A percentile compares a stretch with the other conserved stretches of the same genome.
phyloP scores from a whole-genome alignment of 2,113 vertebrate species.

The Gnathonemus longibarbis region DNA sequence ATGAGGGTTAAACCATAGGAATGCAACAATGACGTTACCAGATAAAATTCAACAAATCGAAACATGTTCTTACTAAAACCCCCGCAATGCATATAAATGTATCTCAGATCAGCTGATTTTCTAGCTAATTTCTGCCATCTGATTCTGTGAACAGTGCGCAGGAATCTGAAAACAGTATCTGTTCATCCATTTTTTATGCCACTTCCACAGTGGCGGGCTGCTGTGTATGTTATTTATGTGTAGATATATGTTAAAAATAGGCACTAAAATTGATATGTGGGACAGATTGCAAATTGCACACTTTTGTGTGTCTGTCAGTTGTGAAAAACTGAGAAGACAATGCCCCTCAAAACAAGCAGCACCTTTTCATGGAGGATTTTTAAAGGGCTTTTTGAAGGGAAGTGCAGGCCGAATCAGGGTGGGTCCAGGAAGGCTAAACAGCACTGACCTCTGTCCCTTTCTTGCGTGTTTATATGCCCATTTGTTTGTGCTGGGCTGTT shows the following conservation, averaged over 20 bases:
- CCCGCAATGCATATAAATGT: not conserved
- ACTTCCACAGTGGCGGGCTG: not conserved
- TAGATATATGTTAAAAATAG: slow-evolving; percentile 3
- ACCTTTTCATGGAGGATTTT: not conserved
- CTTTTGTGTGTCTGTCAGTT: slow-evolving; percentile 5
- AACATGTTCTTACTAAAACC: not conserved
- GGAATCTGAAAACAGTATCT: not conserved
- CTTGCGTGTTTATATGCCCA: not conserved
- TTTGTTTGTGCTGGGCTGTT: not conserved
- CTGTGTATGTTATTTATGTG: slow-evolving; percentile 2
- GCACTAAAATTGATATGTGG: not conserved
- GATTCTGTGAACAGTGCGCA: not conserved
- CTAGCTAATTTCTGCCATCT: not conserved
- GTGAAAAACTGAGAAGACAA: not conserved
- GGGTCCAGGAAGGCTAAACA: not conserved
- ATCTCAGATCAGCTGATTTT: not conserved
- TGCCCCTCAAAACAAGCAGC: not conserved
- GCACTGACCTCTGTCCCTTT: not conserved
- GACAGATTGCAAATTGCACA: not conserved
- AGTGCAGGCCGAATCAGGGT: not conserved
- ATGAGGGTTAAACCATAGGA: not conserved
- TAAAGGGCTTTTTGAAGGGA: not conserved
- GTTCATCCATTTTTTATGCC: not conserved
- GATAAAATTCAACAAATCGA: not conserved
- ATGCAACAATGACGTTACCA: not conserved